These are phyloP conservation scores for Luidia sarsii DNA, from an alignment of 53 echinoderm and acorn worm genomes.

Conservation along the genomic window DNA sequence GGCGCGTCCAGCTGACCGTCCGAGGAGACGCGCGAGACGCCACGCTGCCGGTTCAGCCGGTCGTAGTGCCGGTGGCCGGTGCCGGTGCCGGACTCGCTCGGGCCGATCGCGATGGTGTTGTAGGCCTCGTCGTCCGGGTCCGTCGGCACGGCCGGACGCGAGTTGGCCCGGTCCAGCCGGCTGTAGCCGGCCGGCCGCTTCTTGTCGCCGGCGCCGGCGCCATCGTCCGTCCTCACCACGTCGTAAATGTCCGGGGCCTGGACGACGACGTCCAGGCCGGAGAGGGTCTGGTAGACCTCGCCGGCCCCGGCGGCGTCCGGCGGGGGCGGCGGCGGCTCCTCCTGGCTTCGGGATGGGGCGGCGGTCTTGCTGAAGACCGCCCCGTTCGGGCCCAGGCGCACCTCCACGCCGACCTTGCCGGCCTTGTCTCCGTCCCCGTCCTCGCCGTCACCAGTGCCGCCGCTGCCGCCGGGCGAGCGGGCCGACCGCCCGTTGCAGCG, in stretches of 20 bases:
- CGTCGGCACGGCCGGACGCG: constrained; percentile 1
- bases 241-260: not conserved
- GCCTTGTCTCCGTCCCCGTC: not conserved
- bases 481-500: not conserved
- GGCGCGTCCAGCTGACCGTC: constrained; percentile 6
- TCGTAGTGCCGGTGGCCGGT: not conserved
- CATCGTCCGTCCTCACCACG: not conserved
- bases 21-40: not conserved
- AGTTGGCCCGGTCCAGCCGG: not conserved
- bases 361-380: not conserved
- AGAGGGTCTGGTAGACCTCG: constrained; percentile 10
- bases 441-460: not conserved
- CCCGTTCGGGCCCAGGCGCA: constrained; percentile 17
- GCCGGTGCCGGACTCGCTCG: not conserved
- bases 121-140: constrained; percentile 44
- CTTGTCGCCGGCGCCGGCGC: not conserved
- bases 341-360: not conserved
- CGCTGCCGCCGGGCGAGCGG: not conserved
- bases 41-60: constrained; percentile 12
- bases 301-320: too few species aligned
- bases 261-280: not conserved
- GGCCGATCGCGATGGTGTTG: constrained; percentile 38
- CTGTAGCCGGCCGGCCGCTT: not conserved
- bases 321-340: too few species aligned
- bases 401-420: not conserved